Base-by-base conservation (phyloP, 2,888 invertebrate genomes). In the Deladenus siricidicola region DNA sequence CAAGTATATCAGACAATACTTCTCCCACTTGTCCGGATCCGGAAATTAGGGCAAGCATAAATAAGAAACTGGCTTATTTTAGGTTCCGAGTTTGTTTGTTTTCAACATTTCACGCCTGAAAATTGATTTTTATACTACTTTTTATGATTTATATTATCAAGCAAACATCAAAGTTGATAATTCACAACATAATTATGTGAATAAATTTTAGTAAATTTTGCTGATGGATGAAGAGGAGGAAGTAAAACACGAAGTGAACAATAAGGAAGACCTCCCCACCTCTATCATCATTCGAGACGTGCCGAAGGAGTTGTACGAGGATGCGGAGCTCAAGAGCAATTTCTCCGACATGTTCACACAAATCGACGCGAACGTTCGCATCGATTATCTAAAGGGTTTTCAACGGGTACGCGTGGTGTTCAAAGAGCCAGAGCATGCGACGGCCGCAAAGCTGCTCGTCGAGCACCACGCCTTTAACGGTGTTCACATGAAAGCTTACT, bases 331-430 rank as follows among this genome's bases (percentile, higher is more conserved):
- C 57, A 70, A 74, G 47, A 62, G 65, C n/a, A 78, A 77, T 55
- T 86, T 94, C 84, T 91, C 93, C 81, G 85, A 85, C 70, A 82
- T 91, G 59, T 93, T 94, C 80, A 86, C 86, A 72, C 85, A 86
- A 67, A 91, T 88, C 81, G 89, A 90, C 56, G 85, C 86, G 61
- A 85, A 86, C 69, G 87, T 87, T 47, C 87, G 89, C 19, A 92
- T 96, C 83, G 90, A 93, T 76, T 98, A 93, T 86, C 85, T 98
- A 75, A 87, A 89, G 74, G 93, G 93, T 79, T 98, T 98, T 82
- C 86, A 86, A 75, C 86, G 96, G 71, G 86, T 91, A 78, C 85
- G 70, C 10, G 59, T 71, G n/a, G 55, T 69, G 26, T 69, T 69
- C 52, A 43, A 69, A 8, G 65, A 74, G 14, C 77, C 77, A 8